Evolutionary conservation across 2,888 invertebrate genomes (phyloP), one percentile per base, ranked within the genome.

Genomic region (Rhogogaster chlorosoma): DNA sequence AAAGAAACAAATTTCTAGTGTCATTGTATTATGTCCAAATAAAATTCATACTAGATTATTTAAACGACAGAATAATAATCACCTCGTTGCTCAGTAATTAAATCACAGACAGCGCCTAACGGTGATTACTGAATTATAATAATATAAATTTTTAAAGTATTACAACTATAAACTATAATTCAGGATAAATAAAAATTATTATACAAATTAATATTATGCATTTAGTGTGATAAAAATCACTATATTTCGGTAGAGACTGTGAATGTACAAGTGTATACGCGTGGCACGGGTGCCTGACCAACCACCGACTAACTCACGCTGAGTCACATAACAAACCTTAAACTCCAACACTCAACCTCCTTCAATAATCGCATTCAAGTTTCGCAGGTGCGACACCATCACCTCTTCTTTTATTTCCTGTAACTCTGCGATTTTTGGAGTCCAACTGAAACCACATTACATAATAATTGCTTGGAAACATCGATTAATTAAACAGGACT

Each of bases 51-150:
- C 67, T 83, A 32, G 26, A 83, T 38, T 57, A 61, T 26, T 26
- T 3, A 45, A 78, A 78, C 57, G 10, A 57, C 57, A 64, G 67
- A 45, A 45, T 45, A 45, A 45, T 45, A 83, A 73, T 85, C 85
- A 73, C 85, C 71, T 87, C 86, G 86, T 88, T 88, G 87, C 87
- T 90, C 90, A 88, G 88, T 89, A 91, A 90, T 90, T 90, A 90
- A 91, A 92, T 92, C 92, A 92, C 92, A 92, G 91, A 91, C 88
- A 90, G 88, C 90, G 87, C 87, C 67, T 67, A 87, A 89, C 88
- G 88, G 87, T 88, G 89, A 89, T 89, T 88, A 49, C 70, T 70
- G 89, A 89, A 89, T 87, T 88, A 26, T 77, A 53, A 53, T 70
- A 70, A 29, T 70, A 71, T 88, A 87, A 86, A 87, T 88, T 80